These are phyloP conservation scores for Cheilosia vernalis DNA, from an alignment of 2,888 invertebrate species.

Conservation along the genomic window DNA sequence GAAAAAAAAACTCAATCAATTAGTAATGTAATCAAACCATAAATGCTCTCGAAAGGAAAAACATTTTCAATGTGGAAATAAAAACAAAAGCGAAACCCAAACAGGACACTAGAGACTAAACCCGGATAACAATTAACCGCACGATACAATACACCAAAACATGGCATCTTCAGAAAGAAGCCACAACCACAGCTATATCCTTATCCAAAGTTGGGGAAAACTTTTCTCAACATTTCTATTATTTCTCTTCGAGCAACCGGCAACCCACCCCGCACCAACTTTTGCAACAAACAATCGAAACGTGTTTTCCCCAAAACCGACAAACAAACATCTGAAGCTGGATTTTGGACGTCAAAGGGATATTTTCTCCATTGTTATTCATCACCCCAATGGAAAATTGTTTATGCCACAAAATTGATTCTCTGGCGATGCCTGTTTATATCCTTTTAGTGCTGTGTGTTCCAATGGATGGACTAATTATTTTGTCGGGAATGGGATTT, in stretches of 20 bases:
- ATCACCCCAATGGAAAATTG: constrained; percentile 72
- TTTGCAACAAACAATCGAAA: constrained; percentile 69
- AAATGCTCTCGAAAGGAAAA: constrained; percentile 66
- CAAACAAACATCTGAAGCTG: constrained; percentile 58
- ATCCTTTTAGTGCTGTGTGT: constrained; percentile 43
- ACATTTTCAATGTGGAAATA: constrained; percentile 53
- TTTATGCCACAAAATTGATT: constrained; percentile 70
- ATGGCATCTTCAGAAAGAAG: constrained; percentile 49
- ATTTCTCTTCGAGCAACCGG: constrained; percentile 16
- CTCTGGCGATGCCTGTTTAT: constrained; percentile 10
- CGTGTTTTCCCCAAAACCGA: constrained; percentile 52
- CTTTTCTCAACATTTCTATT: constrained; percentile 59
- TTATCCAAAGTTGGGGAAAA: constrained; percentile 68
- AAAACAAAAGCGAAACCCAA: constrained; percentile 27
- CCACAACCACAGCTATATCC: constrained; percentile 40
- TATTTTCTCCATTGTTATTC: constrained; percentile 65
- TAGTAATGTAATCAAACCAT: constrained; percentile 75
- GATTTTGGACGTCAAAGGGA: constrained; percentile 65
- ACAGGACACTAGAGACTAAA: constrained; percentile 68
- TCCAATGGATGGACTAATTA: constrained; percentile 55
- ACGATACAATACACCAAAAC: constrained; percentile 69
- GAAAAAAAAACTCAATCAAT: constrained; percentile 68
- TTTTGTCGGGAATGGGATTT: constrained; percentile 67
- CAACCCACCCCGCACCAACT: constrained; percentile 28
- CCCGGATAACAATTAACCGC: constrained; percentile 73